Evolutionary conservation across 2,888 invertebrate genomes (phyloP), one percentile per base, ranked within the genome.

Genomic region (Coronaproctus castanopsis): DNA sequence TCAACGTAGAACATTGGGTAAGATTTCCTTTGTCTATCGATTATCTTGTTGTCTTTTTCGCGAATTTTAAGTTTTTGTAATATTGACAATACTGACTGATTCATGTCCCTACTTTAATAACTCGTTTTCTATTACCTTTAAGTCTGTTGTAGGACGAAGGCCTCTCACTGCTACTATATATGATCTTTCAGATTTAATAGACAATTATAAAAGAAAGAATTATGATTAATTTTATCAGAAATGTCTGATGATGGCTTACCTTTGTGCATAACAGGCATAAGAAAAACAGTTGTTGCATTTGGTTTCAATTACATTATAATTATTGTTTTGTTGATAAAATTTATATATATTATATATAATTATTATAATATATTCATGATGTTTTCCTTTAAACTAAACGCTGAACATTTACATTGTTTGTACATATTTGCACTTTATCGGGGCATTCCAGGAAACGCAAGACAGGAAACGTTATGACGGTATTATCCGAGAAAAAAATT

Each of bases 391-490:
- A 67, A 67, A 36, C 55, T 67, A 22, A 63, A 65, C 54, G 61
- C 64, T 1, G 87, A 87, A 67, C 89, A 91, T 71, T 76, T 92
- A 59, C 82, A 83, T 63, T 84, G 85, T 65, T 75, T 91, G 56
- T 96, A 88, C 69, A 80, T 89, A 2, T 96, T 96, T 71, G 79
- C 87, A 14, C 70, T 95, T 89, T 19, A 78, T 92, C 66, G 96
- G 96, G n/a, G 90, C 90, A 0, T 80, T 92, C 66, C 73, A 96
- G 22, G 93, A 91, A 71, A 81, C 82, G 10, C 77, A 78, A 8
- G 93, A 95, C 71, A 78, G 95, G 67, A 66, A 75, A 52, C 85
- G 87, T 69, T 83, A 86, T 70, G 87, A 93, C 70, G 71, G 72
- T 10, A 89, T 82, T 69, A 72, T 93, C 18, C 80, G n/a, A n/a